These are phyloP conservation scores for Drosophila stalkeri DNA, from an alignment of 2,888 invertebrate species.

Conservation along the genomic window DNA sequence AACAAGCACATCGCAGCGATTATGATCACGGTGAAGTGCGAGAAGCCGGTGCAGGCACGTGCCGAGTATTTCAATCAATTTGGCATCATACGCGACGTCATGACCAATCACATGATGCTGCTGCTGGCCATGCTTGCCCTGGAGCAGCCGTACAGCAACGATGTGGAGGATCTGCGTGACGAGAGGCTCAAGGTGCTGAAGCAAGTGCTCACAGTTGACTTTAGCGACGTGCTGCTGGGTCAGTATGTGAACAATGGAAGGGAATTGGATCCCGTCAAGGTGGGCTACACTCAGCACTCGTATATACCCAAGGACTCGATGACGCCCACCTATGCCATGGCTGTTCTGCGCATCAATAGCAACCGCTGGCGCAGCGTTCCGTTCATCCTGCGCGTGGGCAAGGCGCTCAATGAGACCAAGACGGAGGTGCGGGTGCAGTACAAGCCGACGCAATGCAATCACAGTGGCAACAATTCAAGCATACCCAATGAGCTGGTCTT, in stretches of 20 bases:
- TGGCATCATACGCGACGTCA: slow-evolving; percentile 67
- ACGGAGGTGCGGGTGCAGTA: slow-evolving; percentile 65
- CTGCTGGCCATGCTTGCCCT: slow-evolving; percentile 60
- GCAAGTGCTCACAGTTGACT: slow-evolving; percentile 44
- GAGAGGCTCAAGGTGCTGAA: slow-evolving; percentile 59
- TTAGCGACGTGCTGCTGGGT: slow-evolving; percentile 55
- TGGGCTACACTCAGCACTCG: slow-evolving; percentile 64
- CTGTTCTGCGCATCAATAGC: slow-evolving; percentile 50
- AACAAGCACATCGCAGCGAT: slow-evolving; percentile 58
- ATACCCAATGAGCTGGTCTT: slow-evolving; percentile 62
- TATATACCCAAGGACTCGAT: slow-evolving; percentile 67
- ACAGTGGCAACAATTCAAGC: slow-evolving; percentile 1
- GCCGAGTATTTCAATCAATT: slow-evolving; percentile 65
- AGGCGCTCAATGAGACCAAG: slow-evolving; percentile 62
- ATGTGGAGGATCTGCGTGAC: slow-evolving; percentile 56
- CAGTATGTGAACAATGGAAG: slow-evolving; percentile 60
- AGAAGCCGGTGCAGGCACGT: slow-evolving; percentile 44
- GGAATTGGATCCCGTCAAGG: slow-evolving; percentile 55
- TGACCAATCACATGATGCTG: slow-evolving; percentile 69
- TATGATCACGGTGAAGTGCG: slow-evolving; percentile 65
- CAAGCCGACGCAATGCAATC: slow-evolving; percentile 50
- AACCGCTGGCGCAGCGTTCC: slow-evolving; percentile 67
- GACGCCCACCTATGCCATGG: slow-evolving; percentile 67
- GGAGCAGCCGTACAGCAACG: slow-evolving; percentile 63
- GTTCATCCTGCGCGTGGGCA: slow-evolving; percentile 65